phyloP scores from a whole-genome alignment of 2,113 vertebrate species.

The Todiramphus chloris region DNA sequence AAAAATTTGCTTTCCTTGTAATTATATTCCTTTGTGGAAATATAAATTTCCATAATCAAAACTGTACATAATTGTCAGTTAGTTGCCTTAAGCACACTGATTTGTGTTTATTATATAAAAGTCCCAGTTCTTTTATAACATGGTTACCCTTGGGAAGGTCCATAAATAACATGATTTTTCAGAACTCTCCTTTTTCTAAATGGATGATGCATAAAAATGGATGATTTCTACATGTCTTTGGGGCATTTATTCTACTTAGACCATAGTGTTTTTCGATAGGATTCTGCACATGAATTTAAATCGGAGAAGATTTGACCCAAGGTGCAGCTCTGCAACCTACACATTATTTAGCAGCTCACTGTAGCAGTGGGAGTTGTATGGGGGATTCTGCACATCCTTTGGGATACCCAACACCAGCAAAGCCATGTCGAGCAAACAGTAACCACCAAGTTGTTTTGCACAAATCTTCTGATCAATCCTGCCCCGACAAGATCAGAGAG shows the following conservation, averaged over 20 bases:
- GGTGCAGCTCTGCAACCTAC: background rate
- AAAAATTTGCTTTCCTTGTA: background rate
- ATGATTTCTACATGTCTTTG: background rate
- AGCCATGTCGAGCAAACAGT: background rate
- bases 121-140: background rate
- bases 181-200: background rate
- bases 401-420: background rate
- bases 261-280: background rate
- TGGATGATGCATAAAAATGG: background rate
- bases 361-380: background rate
- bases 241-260: background rate
- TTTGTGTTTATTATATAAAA: constrained; percentile 27
- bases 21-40: constrained; percentile 53
- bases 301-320: background rate
- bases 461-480: background rate
- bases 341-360: background rate
- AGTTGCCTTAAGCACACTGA: constrained; percentile 34
- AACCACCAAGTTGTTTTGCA: background rate
- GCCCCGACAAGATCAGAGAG: background rate
- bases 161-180: constrained; percentile 19
- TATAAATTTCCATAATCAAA: constrained; percentile 60
- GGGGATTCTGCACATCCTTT: background rate
- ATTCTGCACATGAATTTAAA: background rate
- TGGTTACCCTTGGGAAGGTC: constrained; percentile 32
- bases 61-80: constrained; percentile 45